Evolutionary conservation across 2,888 invertebrate genomes (phyloP).

Genomic region (Melipona beecheii): DNA sequence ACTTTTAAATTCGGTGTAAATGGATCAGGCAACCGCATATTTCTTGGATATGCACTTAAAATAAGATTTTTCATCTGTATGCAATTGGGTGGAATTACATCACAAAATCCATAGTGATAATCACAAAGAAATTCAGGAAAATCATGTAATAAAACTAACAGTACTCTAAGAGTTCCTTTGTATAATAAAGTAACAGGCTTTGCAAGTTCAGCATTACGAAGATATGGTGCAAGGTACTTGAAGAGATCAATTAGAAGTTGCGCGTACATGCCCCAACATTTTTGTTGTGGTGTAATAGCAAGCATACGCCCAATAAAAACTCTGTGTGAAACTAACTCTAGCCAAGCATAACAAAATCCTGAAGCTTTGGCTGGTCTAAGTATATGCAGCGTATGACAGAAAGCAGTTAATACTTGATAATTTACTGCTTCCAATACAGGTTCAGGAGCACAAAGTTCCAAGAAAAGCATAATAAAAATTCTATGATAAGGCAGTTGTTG

Average conservation of each 20-base stretch:
- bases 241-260: conserved; percentile 97
- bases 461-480: conserved; percentile 97
- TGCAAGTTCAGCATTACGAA: conserved; percentile 98
- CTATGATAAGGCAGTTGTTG: conserved; percentile 99
- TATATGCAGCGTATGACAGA: conserved; percentile 97
- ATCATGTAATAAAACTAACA: conserved; percentile 98
- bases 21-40: conserved; percentile 99
- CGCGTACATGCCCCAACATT: conserved; percentile 99
- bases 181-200: conserved; percentile 97
- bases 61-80: conserved; percentile 99
- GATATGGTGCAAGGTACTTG: conserved; percentile 97
- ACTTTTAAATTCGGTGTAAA: conserved; percentile 98
- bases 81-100: conserved; percentile 99
- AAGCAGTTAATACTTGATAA: conserved; percentile 96
- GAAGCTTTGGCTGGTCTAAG: conserved; percentile 96
- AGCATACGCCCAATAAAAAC: conserved; percentile 97
- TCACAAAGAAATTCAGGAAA: conserved; percentile 99
- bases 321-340: conserved; percentile 98
- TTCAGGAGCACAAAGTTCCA: conserved; percentile 97
- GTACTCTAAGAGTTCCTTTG: conserved; percentile 97
- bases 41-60: conserved; percentile 98
- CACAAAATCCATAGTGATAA: conserved; percentile 99
- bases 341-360: conserved; percentile 99
- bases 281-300: conserved; percentile 95
- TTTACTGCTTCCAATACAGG: conserved; percentile 97